A percentile compares a stretch with the other conserved stretches of the same genome.
These are phyloP conservation scores for Triplophysa siluroides DNA, from an alignment of 2,113 vertebrate species.

Conservation along the genomic window DNA sequence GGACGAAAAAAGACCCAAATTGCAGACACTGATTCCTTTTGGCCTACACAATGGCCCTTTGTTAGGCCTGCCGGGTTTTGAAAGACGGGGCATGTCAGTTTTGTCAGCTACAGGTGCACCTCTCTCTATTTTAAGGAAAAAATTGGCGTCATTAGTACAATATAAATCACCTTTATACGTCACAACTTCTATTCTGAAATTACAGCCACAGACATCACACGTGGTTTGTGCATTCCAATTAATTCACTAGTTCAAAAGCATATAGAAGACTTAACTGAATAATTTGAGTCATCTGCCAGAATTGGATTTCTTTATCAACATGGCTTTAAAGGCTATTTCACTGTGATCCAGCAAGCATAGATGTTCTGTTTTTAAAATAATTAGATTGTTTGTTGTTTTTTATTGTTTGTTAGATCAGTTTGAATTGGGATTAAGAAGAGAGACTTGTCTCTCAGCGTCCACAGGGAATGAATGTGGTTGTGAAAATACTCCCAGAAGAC, in stretches of 20 bases:
- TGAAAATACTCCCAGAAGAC: not conserved
- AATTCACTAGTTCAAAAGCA: not conserved
- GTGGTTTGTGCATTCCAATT: not conserved
- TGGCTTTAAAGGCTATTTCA: not conserved
- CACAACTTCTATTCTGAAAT: not conserved
- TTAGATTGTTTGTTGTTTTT: no score
- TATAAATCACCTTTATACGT: not conserved
- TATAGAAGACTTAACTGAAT: not conserved
- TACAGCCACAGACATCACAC: not conserved
- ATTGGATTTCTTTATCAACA: no score
- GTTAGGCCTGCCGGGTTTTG: not conserved
- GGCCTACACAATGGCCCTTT: slow-evolving; percentile 1
- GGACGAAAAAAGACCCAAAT: not conserved
- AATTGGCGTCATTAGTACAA: not conserved
- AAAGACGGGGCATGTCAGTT: not conserved
- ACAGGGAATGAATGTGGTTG: not conserved
- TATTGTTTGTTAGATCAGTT: no score
- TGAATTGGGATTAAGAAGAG: no score
- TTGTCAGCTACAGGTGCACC: slow-evolving; percentile 7
- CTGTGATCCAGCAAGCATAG: no score
- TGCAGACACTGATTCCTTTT: slow-evolving; percentile 26
- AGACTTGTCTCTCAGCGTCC: not conserved
- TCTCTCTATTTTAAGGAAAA: not conserved
- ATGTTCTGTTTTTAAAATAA: no score
- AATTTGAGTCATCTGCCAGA: not conserved